phyloP scores from a whole-genome alignment of 2,797 vertebrate genomes.

The Sebastes kiyomatsui region DNA sequence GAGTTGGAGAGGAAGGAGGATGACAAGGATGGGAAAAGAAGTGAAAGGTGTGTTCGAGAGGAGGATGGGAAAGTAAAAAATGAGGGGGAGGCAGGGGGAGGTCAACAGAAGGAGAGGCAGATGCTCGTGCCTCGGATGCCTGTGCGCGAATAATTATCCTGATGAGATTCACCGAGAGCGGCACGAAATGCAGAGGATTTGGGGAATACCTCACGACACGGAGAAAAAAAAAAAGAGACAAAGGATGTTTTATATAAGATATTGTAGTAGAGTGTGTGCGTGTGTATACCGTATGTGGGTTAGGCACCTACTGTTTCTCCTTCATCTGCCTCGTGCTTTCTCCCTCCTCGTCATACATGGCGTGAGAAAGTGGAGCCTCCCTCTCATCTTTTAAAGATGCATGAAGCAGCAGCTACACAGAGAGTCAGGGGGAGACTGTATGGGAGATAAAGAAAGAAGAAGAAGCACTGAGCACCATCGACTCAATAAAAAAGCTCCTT shows the following conservation, averaged over 20 bases:
- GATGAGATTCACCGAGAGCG: slow-evolving; percentile 73
- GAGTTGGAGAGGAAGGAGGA: neutral
- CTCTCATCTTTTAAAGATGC: slow-evolving; percentile 83
- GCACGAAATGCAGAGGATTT: slow-evolving; percentile 57
- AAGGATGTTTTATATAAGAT: slow-evolving; percentile 42
- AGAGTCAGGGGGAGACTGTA: slow-evolving; percentile 22
- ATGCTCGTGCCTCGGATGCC: slow-evolving; percentile 74
- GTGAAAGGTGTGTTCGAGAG: neutral
- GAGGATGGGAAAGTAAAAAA: slow-evolving; percentile 8
- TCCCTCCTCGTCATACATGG: slow-evolving; percentile 58
- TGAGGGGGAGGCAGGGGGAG: slow-evolving; percentile 63
- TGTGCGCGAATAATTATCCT: slow-evolving; percentile 76
- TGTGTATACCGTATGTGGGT: slow-evolving; percentile 34
- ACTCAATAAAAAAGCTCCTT: slow-evolving; percentile 9
- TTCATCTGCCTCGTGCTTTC: slow-evolving; percentile 47
- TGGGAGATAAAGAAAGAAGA: slow-evolving; percentile 21
- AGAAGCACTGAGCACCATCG: neutral
- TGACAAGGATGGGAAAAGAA: neutral
- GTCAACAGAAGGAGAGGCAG: slow-evolving; percentile 83
- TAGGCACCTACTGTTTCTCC: slow-evolving; percentile 45
- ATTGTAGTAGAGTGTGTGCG: neutral
- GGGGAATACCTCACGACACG: slow-evolving; percentile 73
- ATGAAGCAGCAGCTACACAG: slow-evolving; percentile 65
- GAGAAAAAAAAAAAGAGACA: slow-evolving; percentile 22
- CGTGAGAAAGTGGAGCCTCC: slow-evolving; percentile 76